phyloP scores from a whole-genome alignment of 2,888 invertebrate genomes.

The Fragum sueziense region DNA sequence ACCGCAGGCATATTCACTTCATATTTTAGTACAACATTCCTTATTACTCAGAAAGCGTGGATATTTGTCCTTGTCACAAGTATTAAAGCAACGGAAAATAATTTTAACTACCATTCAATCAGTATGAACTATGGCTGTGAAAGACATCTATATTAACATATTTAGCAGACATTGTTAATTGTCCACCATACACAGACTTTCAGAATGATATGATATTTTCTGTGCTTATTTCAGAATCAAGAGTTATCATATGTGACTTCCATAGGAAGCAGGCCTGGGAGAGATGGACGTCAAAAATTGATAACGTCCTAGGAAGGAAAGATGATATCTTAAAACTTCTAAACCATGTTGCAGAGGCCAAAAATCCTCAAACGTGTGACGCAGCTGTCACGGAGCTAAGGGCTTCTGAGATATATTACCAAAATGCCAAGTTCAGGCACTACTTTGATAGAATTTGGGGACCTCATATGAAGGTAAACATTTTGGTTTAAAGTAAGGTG shows the following conservation, averaged over 20 bases:
- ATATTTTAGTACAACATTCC: too few relatives aligned
- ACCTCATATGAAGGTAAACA: constrained; percentile 13
- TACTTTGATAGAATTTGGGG: constrained; percentile 18
- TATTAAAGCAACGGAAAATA: too few relatives aligned
- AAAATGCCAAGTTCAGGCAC: neutral
- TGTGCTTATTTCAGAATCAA: neutral
- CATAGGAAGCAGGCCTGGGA: constrained; percentile 26
- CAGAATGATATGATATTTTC: neutral
- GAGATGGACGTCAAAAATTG: neutral
- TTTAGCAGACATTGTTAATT: too few relatives aligned
- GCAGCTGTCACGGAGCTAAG: neutral
- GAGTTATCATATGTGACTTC: constrained; percentile 15
- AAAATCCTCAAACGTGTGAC: neutral
- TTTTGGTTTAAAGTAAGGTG: too few relatives aligned
- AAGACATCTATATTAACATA: too few relatives aligned
- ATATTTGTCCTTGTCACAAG: too few relatives aligned
- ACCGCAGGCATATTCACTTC: too few relatives aligned
- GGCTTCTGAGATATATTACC: neutral
- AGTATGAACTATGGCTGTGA: too few relatives aligned
- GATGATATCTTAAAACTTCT: neutral
- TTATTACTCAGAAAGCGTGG: too few relatives aligned
- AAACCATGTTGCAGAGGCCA: neutral
- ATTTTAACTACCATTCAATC: too few relatives aligned
- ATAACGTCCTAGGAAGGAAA: neutral
- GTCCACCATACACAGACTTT: too few relatives aligned